phyloP scores from a whole-genome alignment of 37 sponge, comb jelly and placozoan genomes.

The Axinella damicornis region DNA sequence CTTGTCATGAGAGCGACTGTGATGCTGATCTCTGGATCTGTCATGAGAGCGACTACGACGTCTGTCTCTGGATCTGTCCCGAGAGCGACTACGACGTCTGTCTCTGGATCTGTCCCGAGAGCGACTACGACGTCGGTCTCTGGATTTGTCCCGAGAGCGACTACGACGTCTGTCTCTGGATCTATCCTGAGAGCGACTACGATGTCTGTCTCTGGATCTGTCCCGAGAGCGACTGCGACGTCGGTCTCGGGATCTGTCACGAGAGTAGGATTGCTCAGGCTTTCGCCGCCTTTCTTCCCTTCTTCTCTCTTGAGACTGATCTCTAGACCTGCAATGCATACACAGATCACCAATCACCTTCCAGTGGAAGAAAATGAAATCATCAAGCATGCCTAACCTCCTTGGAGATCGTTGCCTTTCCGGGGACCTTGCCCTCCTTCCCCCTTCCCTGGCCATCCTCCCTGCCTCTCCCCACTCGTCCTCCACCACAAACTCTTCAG shows the following conservation, averaged over 20 bases:
- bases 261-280: too few relatives aligned
- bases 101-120: conserved; percentile 36
- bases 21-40: conserved; percentile 4
- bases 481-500: conserved; percentile 1
- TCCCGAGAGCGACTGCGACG: conserved; percentile 28
- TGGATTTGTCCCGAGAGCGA: conserved; percentile 20
- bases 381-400: background rate
- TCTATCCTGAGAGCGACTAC: conserved; percentile 46
- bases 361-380: too few relatives aligned
- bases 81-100: conserved; percentile 17
- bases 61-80: conserved; percentile 26
- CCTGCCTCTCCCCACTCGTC: conserved; percentile 62
- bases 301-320: conserved; percentile 13
- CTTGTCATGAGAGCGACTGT: conserved; percentile 28
- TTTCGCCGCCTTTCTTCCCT: background rate
- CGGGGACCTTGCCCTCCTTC: conserved; percentile 30
- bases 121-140: conserved; percentile 11
- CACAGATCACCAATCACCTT: background rate
- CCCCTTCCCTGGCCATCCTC: conserved; percentile 22
- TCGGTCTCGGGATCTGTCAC: conserved; percentile 13
- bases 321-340: background rate
- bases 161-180: conserved; percentile 12
- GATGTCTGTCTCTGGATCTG: background rate
- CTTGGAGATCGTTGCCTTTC: background rate
- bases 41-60: conserved; percentile 35